Evolutionary conservation across 2,888 invertebrate genomes (phyloP), one percentile per base, ranked within the genome.

Genomic region (Anthoptus insignis): DNA sequence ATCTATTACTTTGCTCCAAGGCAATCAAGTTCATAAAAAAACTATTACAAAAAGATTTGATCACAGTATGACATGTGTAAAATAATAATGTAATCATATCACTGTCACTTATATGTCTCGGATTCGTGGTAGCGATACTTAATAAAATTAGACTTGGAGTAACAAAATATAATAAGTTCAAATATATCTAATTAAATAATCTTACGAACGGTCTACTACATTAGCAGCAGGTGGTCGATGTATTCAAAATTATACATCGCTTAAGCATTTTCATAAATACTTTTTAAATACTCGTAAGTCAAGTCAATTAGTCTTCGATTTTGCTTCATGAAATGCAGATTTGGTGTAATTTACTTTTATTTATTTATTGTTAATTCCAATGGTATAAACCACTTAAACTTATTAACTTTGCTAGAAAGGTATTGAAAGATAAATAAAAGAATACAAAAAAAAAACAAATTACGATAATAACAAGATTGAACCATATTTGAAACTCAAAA

Each of bases 21-120:
- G 21, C 22, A 19, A 42, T 19, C 8, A 11, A 21, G 13, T 4
- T 37, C 34, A 37, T 53, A 53, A 53, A 53, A 34, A 53, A 13
- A 34, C 34, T 53, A 37, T 53, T 34, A 53, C 21, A 16, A 22
- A 6, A 32, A 22, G 53, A 53, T 53, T n/a, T 0, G 22, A 53
- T 53, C 53, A 22, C 37, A 8, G n/a, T 53, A 22, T 19, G 37
- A 22, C 34, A 53, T n/a, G 8, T 34, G 21, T 32, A 53, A 53
- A 53, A 37, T 21, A 34, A 53, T 53, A n/a, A 53, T 13, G n/a
- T 14, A 22, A 37, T 21, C 34, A 34, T 4, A 22, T 53, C 16
- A 37, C 53, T 34, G 53, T 53, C 53, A 53, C 21, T 21, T 45
- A 53, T 6, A 32, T 29, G 52, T 52, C 21, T 13, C 13, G 13